Percentiles rank a stretch among this genome's conserved stretches.
Conservation (phyloP, 2,113 vertebrate species). For the Ptyas mucosa region DNA sequence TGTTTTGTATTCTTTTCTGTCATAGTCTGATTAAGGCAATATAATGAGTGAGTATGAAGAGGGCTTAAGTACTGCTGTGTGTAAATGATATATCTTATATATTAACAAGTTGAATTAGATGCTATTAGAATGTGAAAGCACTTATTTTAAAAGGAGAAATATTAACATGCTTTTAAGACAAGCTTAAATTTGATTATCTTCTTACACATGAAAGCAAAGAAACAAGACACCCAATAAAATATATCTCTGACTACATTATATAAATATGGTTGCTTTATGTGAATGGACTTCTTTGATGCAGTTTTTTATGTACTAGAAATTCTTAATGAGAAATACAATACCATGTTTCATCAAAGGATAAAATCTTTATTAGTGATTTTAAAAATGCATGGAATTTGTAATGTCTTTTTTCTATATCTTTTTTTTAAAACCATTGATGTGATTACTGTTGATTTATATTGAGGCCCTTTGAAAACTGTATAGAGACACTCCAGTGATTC, state of each 20-base stretch:
- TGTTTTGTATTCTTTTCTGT: conserved; percentile 21
- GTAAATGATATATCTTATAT: conserved; percentile 21
- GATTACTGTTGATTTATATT: not conserved
- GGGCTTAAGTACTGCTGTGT: conserved; percentile 30
- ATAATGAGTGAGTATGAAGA: conserved; percentile 41
- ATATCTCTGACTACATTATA: not conserved
- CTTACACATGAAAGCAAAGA: not conserved
- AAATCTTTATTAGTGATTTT: not conserved
- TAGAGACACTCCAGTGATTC: not conserved
- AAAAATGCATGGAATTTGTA: not conserved
- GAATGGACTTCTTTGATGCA: not conserved
- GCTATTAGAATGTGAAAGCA: not conserved
- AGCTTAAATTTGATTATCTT: not conserved
- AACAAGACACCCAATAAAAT: not conserved
- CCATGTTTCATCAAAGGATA: not conserved
- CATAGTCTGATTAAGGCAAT: conserved; percentile 24
- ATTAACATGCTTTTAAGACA: not conserved
- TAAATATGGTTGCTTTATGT: not conserved
- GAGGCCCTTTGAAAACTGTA: not conserved
- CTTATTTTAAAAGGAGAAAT: conserved; percentile 13
- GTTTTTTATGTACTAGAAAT: not conserved
- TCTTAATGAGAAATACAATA: not conserved
- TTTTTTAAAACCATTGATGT: not conserved
- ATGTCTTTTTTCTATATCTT: not conserved
- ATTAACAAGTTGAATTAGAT: conserved; percentile 26